Conservation (phyloP, 2,888 invertebrate species). For the Archaeoteleia sp. region DNA sequence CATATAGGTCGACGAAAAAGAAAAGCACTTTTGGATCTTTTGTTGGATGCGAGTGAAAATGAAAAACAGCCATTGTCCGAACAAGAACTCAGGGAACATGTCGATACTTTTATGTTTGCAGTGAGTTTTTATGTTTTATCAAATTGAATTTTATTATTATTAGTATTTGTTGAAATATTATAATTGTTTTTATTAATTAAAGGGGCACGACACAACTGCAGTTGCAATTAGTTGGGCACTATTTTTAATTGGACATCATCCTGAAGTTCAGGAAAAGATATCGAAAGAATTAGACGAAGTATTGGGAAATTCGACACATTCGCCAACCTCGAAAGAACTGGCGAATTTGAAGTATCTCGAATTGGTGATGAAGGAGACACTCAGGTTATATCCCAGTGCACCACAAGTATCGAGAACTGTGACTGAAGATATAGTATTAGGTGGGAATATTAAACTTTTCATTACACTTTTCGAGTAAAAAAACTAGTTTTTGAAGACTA, state of each 20-base stretch:
- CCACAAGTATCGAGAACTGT: conserved; percentile 76
- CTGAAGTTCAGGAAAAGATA: conserved; percentile 75
- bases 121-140: conserved; percentile 68
- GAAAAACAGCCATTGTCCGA: conserved; percentile 79
- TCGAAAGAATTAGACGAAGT: conserved; percentile 72
- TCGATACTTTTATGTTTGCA: conserved; percentile 85
- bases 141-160: too few relatives aligned
- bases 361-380: conserved; percentile 78
- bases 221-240: conserved; percentile 76
- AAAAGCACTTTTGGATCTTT: conserved; percentile 77
- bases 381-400: conserved; percentile 78
- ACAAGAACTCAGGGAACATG: conserved; percentile 80
- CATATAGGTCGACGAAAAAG: too few relatives aligned
- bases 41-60: conserved; percentile 78
- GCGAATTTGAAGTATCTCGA: conserved; percentile 77
- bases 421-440: conserved; percentile 74
- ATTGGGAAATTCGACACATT: conserved; percentile 64
- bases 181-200: too few relatives aligned
- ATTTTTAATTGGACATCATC: conserved; percentile 75
- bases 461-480: too few relatives aligned
- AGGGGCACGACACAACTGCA: conserved; percentile 77
- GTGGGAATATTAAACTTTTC: conserved; percentile 53
- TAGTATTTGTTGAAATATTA: neutral
- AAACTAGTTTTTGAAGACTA: too few relatives aligned
- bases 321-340: conserved; percentile 68